A percentile compares a stretch with the other conserved stretches of the same genome.
phyloP scores from a whole-genome alignment of 2,888 invertebrate genomes.

The Pseudococcus longispinus region DNA sequence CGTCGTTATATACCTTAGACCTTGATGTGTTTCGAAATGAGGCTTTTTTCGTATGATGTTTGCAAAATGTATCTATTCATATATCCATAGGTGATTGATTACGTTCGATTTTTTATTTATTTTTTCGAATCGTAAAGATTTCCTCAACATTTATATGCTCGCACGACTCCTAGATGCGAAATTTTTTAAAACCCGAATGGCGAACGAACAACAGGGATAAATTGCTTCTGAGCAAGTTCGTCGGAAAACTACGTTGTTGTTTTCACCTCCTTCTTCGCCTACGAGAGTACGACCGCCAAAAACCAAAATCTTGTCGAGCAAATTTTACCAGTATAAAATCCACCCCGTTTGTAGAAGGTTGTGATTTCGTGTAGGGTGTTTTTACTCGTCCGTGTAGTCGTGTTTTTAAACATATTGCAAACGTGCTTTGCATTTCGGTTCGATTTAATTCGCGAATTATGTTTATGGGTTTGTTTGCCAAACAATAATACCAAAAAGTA shows the following conservation, averaged over 20 bases:
- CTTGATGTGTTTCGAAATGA: neutral
- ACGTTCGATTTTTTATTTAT: constrained; percentile 16
- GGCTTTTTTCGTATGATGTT: neutral
- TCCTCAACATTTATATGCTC: neutral
- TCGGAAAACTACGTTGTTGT: constrained; percentile 29
- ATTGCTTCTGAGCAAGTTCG: constrained; percentile 46
- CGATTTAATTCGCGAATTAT: neutral
- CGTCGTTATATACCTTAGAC: no score
- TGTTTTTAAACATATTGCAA: neutral
- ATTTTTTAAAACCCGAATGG: neutral
- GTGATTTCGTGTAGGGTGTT: neutral
- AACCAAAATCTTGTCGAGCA: constrained; percentile 26
- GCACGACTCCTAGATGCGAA: neutral
- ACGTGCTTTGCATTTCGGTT: neutral
- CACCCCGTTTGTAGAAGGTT: neutral
- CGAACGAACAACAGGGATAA: constrained; percentile 12
- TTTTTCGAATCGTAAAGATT: constrained; percentile 9
- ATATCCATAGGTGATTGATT: constrained; percentile 23
- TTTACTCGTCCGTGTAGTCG: neutral
- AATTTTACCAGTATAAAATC: constrained; percentile 18
- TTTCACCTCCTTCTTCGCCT: constrained; percentile 16
- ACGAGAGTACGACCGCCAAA: neutral
- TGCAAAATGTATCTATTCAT: neutral
- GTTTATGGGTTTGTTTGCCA: neutral
- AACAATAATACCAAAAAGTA: neutral